Base-by-base conservation (phyloP, 1,140 invertebrate species). In the Drosophila sechellia region DNA sequence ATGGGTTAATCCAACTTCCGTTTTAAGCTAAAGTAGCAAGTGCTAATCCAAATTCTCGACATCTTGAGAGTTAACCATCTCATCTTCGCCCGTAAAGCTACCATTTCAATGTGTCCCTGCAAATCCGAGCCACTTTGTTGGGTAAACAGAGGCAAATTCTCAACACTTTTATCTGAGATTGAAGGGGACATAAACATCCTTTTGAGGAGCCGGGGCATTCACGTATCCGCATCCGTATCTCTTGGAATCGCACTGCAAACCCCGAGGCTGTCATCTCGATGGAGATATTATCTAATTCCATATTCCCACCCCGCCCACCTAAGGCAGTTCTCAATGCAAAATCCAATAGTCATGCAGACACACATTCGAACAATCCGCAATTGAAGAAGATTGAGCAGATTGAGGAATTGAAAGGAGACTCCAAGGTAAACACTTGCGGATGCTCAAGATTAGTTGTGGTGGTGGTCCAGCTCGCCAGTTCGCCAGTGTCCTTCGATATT, bases 361-460 rank as follows among this genome's bases (percentile, higher is more conserved):
- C 58, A 85, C 31, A 31, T 31, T 31, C 31, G 31, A 31, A 31
- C 68, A 85, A 86, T 86, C 61, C 81, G 65, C 77, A 81, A 83
- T 84, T 77, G 77, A 69, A 37, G 68, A 45, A 71, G 73, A 81
- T 68, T 68, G 64, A 68, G 64, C 45, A 70, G 85, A 85, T 81
- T 85, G 78, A 59, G 74, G 79, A 69, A 81, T 76, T 78, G 77
- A 71, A 73, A 71, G 66, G 77, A 87, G 71, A 74, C 56, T 75
- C 68, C 60, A 87, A 86, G 83, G 81, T 87, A 86, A 86, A 78
- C 81, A 87, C 81, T 87, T 87, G 83, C 81, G 81, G 81, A 86
- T 87, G 83, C 78, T 78, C 53, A 61, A 64, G 81, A 86, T 86
- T 87, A 86, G 56, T 77, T 75, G 80, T 85, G 81, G 81, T 73